Conservation (phyloP, 2,113 vertebrate species). For the Cryptoleucopteryx plumbea region DNA sequence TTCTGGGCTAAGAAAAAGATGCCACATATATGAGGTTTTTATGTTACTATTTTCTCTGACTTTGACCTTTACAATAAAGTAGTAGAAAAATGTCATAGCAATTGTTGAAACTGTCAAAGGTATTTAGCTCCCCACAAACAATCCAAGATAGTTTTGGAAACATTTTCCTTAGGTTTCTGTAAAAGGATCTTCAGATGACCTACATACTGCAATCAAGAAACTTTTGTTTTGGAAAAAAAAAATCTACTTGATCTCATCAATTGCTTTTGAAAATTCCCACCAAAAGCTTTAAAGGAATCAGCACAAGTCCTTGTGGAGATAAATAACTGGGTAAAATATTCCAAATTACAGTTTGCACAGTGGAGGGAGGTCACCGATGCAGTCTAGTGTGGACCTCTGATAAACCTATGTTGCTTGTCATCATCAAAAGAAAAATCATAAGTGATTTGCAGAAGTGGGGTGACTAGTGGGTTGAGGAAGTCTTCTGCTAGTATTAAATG, state of each 20-base stretch:
- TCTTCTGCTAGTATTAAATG: neutral
- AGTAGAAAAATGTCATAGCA: neutral
- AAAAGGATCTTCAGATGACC: neutral
- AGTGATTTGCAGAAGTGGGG: neutral
- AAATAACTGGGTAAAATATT: neutral
- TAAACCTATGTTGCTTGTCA: neutral
- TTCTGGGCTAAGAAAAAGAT: neutral
- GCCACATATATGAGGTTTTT: neutral
- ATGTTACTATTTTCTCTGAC: neutral
- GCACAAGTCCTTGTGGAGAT: neutral
- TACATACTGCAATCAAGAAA: neutral
- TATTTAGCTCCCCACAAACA: neutral
- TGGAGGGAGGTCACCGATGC: neutral
- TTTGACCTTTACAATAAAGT: neutral
- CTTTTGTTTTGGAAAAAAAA: neutral
- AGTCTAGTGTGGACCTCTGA: neutral
- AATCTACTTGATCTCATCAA: neutral
- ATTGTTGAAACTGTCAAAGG: neutral
- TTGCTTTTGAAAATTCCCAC: neutral
- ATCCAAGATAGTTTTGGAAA: neutral
- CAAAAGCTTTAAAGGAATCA: neutral
- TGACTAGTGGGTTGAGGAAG: neutral
- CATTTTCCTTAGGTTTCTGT: neutral
- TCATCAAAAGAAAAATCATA: neutral
- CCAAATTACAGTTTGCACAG: neutral